Evolutionary conservation across 2,888 invertebrate species (phyloP).

Genomic region (Volucella inanis): DNA sequence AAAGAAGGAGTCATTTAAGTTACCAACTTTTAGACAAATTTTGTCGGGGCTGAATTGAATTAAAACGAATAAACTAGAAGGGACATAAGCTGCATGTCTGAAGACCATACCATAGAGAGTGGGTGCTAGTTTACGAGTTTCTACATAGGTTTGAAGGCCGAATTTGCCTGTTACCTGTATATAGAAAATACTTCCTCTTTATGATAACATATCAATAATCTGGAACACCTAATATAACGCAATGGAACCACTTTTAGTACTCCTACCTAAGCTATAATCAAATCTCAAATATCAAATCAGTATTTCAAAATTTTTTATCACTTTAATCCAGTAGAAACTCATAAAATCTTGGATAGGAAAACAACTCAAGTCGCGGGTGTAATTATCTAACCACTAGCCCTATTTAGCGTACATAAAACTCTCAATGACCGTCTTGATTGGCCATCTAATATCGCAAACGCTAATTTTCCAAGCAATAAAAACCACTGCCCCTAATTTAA

Average conservation of each 20-base stretch:
- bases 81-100: no score
- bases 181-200: no score
- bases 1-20: no score
- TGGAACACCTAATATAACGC: background rate
- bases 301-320: conserved; percentile 16
- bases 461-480: conserved; percentile 42
- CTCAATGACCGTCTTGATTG: conserved; percentile 13
- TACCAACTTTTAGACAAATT: no score
- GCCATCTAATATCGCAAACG: conserved; percentile 14
- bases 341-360: conserved; percentile 18
- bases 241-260: background rate
- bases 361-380: conserved; percentile 6
- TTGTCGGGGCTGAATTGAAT: no score
- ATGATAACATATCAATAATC: no score
- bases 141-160: no score
- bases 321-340: background rate
- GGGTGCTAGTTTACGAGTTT: no score
- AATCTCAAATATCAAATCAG: background rate
- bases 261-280: background rate
- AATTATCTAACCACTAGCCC: conserved; percentile 11
- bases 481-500: conserved; percentile 63
- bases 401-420: conserved; percentile 6
- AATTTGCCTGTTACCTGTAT: no score
- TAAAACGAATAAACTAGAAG: no score
- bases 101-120: no score